Base-by-base conservation (phyloP, 64 coral and sea anemone genomes). In the Stichodactyla helianthus region DNA sequence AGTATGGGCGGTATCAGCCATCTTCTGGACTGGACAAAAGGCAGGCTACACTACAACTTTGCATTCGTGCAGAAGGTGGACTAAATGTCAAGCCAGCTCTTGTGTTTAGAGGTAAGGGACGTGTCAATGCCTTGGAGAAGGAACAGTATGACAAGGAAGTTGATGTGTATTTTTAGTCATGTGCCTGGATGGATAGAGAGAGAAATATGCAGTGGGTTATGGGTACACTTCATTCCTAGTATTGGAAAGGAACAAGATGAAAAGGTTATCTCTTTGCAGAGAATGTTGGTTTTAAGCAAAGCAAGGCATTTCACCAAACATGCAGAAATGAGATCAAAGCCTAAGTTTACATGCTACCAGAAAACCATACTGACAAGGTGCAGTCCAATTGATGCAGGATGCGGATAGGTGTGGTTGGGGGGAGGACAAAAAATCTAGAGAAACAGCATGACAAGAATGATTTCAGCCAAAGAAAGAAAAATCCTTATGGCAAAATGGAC, bases 381-480 rank as follows among this genome's bases (percentile, higher is more conserved):
- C 89, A 90, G 74, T 82, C 89, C 51, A 83, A 44, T 90, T 59
- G 82, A 90, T 85, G 89, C 89, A 82, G 89, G 89, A 53, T 91
- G 59, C 82, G 88, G 88, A 89, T 17, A 89, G 64, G 81, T 89
- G n/a, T n/a, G n/a, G 88, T 64, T 63, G 84, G 16, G 88, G 84
- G 52, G 25, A 50, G 64, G 88, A 89, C 60, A 31, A 31, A 89
- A 17, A 89, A 89, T 13, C 61, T 89, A 16, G 55, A 58, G 8
- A 58, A 58, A 58, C 6, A 5, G 55, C 55, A 58, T 58, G 55
- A 58, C 55, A 58, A 58, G 14, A n/a, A n/a, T n/a, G n/a, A 9
- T 6, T 58, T 58, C 55, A 58, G 55, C 55, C 14, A 58, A 58
- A 5, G 55, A 58, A 58, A 58, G 3, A 13, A 9, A 5, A 15